Conservation (phyloP, 2,113 vertebrate species). For the Sinocyclocheilus grahami region DNA sequence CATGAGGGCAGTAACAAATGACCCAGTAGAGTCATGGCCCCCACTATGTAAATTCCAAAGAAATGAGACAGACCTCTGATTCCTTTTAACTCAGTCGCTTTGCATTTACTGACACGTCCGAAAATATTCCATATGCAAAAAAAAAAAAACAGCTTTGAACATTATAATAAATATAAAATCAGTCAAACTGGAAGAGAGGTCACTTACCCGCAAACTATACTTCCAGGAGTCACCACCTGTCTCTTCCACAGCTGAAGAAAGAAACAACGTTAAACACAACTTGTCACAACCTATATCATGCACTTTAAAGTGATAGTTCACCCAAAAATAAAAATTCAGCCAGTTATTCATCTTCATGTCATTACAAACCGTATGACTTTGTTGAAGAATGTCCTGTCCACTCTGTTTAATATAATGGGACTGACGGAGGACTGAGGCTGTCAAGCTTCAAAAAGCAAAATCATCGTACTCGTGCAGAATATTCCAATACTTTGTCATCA, state of each 20-base stretch:
- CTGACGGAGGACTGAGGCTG: neutral
- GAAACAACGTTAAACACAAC: neutral
- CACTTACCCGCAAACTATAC: conserved; percentile 93
- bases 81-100: conserved; percentile 3
- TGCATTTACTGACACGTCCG: neutral
- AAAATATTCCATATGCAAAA: conserved; percentile 21
- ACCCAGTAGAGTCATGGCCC: neutral
- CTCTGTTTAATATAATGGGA: neutral
- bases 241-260: too few relatives aligned
- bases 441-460: conserved; percentile 19
- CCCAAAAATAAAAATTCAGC: neutral
- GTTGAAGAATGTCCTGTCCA: conserved; percentile 6
- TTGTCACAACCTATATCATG: conserved; percentile 16
- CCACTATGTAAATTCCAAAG: neutral
- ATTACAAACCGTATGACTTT: neutral
- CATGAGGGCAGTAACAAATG: conserved; percentile 21
- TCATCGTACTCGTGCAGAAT: neutral
- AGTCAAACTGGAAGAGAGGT: neutral
- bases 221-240: conserved; percentile 93
- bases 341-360: neutral
- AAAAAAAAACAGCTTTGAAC: neutral
- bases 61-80: neutral
- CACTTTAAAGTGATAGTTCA: conserved; percentile 4
- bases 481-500: neutral
- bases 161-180: too few relatives aligned